A percentile compares a stretch with the other conserved stretches of the same genome.
Conservation (phyloP, 2,888 invertebrate genomes). For the Lochmaea capreae region DNA sequence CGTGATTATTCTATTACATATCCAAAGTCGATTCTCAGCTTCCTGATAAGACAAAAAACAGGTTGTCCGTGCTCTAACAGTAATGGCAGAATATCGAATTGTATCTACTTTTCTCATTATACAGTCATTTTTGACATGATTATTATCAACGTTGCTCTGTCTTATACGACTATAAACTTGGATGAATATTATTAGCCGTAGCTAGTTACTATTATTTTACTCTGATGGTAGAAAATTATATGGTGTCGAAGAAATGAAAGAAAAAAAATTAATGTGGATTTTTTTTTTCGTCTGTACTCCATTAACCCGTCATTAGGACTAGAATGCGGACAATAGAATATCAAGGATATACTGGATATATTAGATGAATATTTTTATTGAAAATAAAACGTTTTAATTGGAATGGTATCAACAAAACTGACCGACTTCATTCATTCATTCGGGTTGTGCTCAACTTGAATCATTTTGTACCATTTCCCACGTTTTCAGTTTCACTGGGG, state of each 20-base stretch:
- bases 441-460: no score
- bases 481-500: no score
- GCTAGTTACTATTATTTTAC: constrained; percentile 24
- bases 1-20: neutral
- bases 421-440: no score
- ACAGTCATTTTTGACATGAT: constrained; percentile 26
- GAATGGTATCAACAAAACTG: no score
- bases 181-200: constrained; percentile 34
- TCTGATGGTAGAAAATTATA: constrained; percentile 34
- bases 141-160: constrained; percentile 19
- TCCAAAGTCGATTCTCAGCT: neutral
- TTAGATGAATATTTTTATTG: neutral
- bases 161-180: constrained; percentile 15
- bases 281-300: constrained; percentile 17
- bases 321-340: constrained; percentile 12
- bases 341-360: neutral
- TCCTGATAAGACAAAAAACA: neutral
- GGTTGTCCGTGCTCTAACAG: neutral
- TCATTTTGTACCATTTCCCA: no score
- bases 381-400: neutral
- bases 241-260: neutral
- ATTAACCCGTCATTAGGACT: constrained; percentile 31
- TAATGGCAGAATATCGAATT: constrained; percentile 20
- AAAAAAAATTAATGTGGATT: constrained; percentile 19
- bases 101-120: constrained; percentile 24